Conservation (phyloP, 2,888 invertebrate genomes). For the Elmis aenea region DNA sequence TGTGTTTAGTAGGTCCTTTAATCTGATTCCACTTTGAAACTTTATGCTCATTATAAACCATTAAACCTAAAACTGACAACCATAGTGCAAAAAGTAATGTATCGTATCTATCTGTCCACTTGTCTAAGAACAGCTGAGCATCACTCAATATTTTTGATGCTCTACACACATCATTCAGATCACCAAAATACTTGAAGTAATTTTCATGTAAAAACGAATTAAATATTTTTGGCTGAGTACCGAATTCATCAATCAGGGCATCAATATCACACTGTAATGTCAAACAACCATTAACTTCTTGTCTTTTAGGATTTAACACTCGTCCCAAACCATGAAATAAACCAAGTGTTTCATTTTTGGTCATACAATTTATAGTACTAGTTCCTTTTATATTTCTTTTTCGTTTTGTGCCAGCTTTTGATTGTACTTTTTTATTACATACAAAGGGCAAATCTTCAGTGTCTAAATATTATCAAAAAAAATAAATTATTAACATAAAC, state of each 20-base stretch:
- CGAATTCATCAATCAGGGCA: slow-evolving; percentile 62
- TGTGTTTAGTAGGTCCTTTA: slow-evolving; percentile 46
- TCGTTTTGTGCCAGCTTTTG: slow-evolving; percentile 30
- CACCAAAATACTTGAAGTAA: slow-evolving; percentile 64
- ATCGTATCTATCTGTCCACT: slow-evolving; percentile 54
- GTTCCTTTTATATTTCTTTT: slow-evolving; percentile 46
- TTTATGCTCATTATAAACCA: slow-evolving; percentile 65
- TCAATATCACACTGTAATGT: slow-evolving; percentile 59
- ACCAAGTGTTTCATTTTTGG: slow-evolving; percentile 65
- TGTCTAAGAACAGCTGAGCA: slow-evolving; percentile 62
- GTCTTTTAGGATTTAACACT: slow-evolving; percentile 70
- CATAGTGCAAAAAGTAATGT: slow-evolving; percentile 54
- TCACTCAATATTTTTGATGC: slow-evolving; percentile 66
- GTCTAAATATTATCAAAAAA: no score
- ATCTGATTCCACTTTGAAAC: slow-evolving; percentile 72
- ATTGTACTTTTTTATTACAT: no score
- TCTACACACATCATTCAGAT: slow-evolving; percentile 56
- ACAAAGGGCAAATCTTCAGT: no score
- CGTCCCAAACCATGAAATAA: slow-evolving; percentile 72
- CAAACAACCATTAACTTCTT: slow-evolving; percentile 41
- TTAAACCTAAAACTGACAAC: slow-evolving; percentile 61
- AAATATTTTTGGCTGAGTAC: slow-evolving; percentile 62
- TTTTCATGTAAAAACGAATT: slow-evolving; percentile 69
- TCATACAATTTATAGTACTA: slow-evolving; percentile 44
- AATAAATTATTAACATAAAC: no score